These are phyloP conservation scores for Perca flavescens DNA, from an alignment of 2,113 vertebrate species.

Conservation along the genomic window DNA sequence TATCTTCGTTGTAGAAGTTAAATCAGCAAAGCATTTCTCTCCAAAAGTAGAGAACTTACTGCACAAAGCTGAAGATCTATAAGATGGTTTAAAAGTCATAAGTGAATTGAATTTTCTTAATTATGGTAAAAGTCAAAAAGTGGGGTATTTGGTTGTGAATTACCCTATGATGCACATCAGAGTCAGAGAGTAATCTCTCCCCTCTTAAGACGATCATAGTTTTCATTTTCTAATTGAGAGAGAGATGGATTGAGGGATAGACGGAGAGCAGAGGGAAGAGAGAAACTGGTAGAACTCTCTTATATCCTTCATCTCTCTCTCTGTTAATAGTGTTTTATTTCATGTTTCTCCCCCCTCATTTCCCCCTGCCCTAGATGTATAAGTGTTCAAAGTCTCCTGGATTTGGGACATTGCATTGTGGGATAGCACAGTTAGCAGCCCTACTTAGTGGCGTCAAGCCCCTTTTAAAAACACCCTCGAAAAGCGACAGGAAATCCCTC, in stretches of 20 bases:
- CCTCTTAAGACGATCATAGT: slow-evolving; percentile 56
- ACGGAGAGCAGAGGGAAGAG: slow-evolving; percentile 27
- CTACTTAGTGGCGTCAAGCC: slow-evolving; percentile 60
- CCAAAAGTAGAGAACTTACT: slow-evolving; percentile 41
- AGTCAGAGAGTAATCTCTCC: slow-evolving; percentile 65
- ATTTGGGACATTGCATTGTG: slow-evolving; percentile 62
- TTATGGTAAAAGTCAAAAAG: slow-evolving; percentile 75
- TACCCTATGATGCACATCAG: slow-evolving; percentile 65
- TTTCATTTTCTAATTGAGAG: slow-evolving; percentile 80
- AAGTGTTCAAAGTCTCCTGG: slow-evolving; percentile 58
- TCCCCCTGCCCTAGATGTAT: slow-evolving; percentile 24
- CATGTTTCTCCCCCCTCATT: neutral
- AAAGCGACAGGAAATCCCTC: slow-evolving; percentile 42
- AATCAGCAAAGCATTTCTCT: slow-evolving; percentile 30
- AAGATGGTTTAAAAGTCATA: slow-evolving; percentile 71
- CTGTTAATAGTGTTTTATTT: slow-evolving; percentile 58
- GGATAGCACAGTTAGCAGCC: slow-evolving; percentile 50
- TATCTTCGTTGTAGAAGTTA: slow-evolving; percentile 62
- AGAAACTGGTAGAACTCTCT: slow-evolving; percentile 38
- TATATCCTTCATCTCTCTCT: slow-evolving; percentile 42
- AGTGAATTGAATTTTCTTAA: slow-evolving; percentile 81
- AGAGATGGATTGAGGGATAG: slow-evolving; percentile 59
- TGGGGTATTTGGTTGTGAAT: slow-evolving; percentile 66
- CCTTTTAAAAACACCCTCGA: slow-evolving; percentile 57
- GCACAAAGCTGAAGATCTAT: slow-evolving; percentile 56